Evolutionary conservation across 2,888 invertebrate genomes (phyloP), one percentile per base, ranked within the genome.

Genomic region (Linnaemya vulpina): DNA sequence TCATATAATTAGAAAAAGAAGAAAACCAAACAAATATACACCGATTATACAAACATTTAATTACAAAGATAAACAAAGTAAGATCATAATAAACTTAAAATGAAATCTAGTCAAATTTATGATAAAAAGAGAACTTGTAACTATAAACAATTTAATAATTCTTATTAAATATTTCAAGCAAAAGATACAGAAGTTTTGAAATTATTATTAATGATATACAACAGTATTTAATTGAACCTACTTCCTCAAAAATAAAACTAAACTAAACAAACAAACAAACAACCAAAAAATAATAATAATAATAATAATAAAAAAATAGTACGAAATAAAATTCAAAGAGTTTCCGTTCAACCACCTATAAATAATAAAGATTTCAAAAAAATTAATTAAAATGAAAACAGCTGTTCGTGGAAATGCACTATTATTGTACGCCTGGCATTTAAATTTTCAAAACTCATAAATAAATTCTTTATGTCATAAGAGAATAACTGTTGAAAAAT

Each of bases 331-430:
- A 84, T 83, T 86, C 58, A 58, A 82, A 71, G 87, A 86, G 87
- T 87, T 87, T 87, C 87, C 86, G 82, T 86, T 86, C 75, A 78
- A 80, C 87, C 87, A 87, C 87, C 87, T 60, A 38, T 1, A 58
- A 51, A 65, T 30, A 62, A 71, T 22, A 40, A 63, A 25, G 15
- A 58, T 38, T 70, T 53, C 35, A 82, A 68, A 74, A 35, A 38
- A 75, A 30, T 60, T 65, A 58, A 74, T 60, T 25, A 46, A 58
- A 35, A 60, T 10, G 0, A 10, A 55, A 58, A 55, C 35, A 62
- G 51, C 43, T 11, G n/a, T 17, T n/a, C n/a, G 15, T 40, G 40
- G 10, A 49, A 49, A n/a, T 49, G 15, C 49, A 49, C 15, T n/a
- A 49, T 10, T 40, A n/a, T n/a, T n/a, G n/a, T n/a, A n/a, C n/a